These are phyloP conservation scores for Papilio polytes DNA, from an alignment of 1,140 invertebrate species.

Conservation along the genomic window DNA sequence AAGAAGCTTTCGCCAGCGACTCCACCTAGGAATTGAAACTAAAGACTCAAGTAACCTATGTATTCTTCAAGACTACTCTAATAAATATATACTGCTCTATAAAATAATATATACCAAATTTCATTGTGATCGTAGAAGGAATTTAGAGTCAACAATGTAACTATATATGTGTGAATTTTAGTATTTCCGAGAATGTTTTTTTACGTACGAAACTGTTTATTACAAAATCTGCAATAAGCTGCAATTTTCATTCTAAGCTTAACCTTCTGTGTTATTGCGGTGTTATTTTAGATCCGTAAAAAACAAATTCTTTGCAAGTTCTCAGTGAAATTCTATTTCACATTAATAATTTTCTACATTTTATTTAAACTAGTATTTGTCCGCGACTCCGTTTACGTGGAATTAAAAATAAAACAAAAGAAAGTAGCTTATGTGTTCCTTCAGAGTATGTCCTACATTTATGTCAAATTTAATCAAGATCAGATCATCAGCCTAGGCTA, in stretches of 20 bases:
- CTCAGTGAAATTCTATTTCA: background rate
- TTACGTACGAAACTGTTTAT: background rate
- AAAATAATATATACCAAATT: no score
- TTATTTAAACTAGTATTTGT: no score
- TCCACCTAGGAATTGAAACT: background rate
- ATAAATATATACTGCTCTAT: no score
- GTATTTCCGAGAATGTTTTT: constrained; percentile 3
- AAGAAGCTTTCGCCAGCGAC: no score
- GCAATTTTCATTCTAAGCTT: background rate
- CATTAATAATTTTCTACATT: no score
- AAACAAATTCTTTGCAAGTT: background rate
- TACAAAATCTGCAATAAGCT: background rate
- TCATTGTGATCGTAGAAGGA: background rate
- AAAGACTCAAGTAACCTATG: background rate
- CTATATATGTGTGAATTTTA: background rate
- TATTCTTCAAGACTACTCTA: no score
- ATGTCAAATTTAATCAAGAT: no score
- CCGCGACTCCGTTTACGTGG: no score
- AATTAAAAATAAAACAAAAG: no score
- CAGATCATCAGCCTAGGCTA: no score
- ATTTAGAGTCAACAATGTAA: background rate
- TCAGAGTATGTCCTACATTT: no score
- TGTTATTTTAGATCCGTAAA: background rate
- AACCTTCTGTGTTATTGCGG: background rate
- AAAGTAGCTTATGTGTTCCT: no score